phyloP scores from a whole-genome alignment of 2,113 vertebrate species.

The Eublepharis macularius region DNA sequence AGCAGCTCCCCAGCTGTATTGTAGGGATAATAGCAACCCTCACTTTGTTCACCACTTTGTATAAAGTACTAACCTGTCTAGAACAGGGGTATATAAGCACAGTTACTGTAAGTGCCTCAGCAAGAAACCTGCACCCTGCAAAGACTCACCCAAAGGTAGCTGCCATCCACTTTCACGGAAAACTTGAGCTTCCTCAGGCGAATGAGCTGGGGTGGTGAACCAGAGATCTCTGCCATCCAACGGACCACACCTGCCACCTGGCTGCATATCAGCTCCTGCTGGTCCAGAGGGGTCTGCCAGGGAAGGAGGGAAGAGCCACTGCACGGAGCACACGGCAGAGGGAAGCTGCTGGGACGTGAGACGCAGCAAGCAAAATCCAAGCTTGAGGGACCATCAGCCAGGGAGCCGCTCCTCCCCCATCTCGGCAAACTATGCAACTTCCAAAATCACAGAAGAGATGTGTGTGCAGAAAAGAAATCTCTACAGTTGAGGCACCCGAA shows the following conservation, averaged over 20 bases:
- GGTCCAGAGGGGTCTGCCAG: conserved; percentile 75
- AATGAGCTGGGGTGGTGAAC: conserved; percentile 70
- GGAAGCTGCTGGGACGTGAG: fast-evolving
- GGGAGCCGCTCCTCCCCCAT: no score
- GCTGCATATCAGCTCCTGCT: conserved; percentile 86
- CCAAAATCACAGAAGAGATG: no score
- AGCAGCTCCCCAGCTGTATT: no score
- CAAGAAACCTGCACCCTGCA: fast-evolving
- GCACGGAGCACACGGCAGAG: no score
- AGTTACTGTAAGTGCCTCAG: no score
- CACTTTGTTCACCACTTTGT: fast-evolving
- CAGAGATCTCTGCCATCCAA: conserved; percentile 77
- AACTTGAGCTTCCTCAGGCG: conserved; percentile 83
- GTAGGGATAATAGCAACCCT: no score
- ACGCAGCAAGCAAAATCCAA: not conserved
- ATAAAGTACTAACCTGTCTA: no score
- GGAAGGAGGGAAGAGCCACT: not conserved
- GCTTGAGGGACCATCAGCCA: no score
- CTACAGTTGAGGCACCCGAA: no score
- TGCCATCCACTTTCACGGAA: conserved; percentile 72
- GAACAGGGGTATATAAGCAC: no score
- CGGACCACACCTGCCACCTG: conserved; percentile 83
- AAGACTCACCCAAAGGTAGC: conserved; percentile 82
- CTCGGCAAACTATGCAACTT: no score
- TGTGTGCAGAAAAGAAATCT: no score